Percentiles rank a stretch among this genome's conserved stretches.
These are phyloP conservation scores for Rhea pennata DNA, from an alignment of 2,113 vertebrate genomes.

Conservation along the genomic window DNA sequence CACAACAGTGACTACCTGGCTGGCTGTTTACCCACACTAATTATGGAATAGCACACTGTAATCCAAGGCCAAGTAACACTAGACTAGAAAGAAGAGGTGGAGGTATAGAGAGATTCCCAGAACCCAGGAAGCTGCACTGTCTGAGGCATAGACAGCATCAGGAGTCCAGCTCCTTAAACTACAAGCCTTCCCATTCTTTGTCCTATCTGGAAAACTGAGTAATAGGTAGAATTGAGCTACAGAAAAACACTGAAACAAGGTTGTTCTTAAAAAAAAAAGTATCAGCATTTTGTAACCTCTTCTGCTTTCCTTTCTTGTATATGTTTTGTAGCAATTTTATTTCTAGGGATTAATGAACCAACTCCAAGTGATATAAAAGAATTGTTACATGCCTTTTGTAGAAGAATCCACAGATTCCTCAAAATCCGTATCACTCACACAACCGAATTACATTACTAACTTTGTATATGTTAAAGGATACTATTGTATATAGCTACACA, in stretches of 20 bases:
- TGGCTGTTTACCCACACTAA: not conserved
- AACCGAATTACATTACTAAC: not conserved
- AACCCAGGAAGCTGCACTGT: not conserved
- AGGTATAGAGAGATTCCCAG: not conserved
- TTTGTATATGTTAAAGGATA: accelerated
- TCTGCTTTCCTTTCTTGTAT: not conserved
- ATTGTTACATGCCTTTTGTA: not conserved
- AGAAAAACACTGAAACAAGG: not conserved
- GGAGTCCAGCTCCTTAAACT: not conserved
- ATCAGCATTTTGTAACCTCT: not conserved
- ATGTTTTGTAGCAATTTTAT: not conserved
- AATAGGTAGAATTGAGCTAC: not conserved
- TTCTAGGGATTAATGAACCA: not conserved
- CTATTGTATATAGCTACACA: not conserved
- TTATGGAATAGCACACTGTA: not conserved
- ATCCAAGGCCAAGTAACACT: not conserved
- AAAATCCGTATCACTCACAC: not conserved
- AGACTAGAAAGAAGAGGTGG: not conserved
- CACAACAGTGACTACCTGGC: not conserved
- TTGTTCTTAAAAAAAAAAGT: not conserved
- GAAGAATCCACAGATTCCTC: not conserved
- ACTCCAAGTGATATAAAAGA: not conserved
- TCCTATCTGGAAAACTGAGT: not conserved
- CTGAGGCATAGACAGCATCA: not conserved
- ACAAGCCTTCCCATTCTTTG: not conserved